Base-by-base conservation (phyloP, 2,113 vertebrate species). In the Rhinolophus ferrumequinum region DNA sequence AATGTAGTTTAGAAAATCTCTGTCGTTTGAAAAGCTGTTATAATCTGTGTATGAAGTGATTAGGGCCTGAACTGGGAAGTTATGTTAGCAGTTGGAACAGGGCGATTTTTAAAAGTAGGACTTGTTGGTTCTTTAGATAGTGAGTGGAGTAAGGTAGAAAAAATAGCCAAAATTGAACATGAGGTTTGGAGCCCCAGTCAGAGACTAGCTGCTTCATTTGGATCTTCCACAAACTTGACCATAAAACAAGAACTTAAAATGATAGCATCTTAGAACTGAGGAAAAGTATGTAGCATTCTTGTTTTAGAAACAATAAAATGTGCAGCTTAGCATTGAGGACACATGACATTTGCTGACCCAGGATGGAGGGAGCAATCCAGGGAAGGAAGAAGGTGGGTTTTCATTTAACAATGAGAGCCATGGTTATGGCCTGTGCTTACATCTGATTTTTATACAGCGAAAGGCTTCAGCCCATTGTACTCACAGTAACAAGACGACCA, bases 161-260 rank as follows among this genome's bases (percentile, higher is more conserved):
- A 35, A 86, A 15, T 13, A 82, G 62, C 85, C 67, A 38, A 14
- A 47, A 47, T 9, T 38, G 35, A n/a, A 54, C 33, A 2, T 22
- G 54, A 41, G 6, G 4, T 60, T 87, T 56, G 30, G 35, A 10
- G 8, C 56, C 38, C 88, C 18, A 26, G 73, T 54, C 58, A 44
- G 72, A 81, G 22, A 41, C 4, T 18, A 69, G 28, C 24, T 73
- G 38, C 47, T 66, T 60, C 30, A 0, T 52, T 91, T 54, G 81
- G 54, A n/a, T 50, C 56, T 80, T 91, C 30, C 24, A 35, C 28
- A 67, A 12, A 69, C 26, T 73, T 73, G 77, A 33, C 38, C 70
- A 8, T 44, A 83, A 81, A 70, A 90, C 93, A 67, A 82, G 30
- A 80, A 69, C 50, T 70, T 50, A 84, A 84, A 76, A 83, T 76